These are phyloP conservation scores for Bothrops jararaca DNA, from an alignment of 2,113 vertebrate species.

Conservation along the genomic window DNA sequence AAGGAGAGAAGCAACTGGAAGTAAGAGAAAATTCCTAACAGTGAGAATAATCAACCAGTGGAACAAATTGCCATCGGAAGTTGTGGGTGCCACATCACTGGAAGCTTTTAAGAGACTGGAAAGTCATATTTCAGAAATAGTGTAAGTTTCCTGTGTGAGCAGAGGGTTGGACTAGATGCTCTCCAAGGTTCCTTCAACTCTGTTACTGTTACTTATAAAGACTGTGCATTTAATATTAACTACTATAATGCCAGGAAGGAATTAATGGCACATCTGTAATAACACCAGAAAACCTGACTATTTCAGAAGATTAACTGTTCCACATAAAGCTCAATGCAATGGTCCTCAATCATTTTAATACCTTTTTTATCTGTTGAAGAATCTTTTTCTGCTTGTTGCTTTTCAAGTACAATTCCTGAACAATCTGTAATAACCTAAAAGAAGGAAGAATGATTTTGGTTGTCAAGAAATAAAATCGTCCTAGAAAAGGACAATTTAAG, in stretches of 20 bases:
- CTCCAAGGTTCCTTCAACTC: not conserved
- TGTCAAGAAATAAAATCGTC: not conserved
- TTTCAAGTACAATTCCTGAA: conserved; percentile 76
- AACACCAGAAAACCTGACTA: conserved; percentile 21
- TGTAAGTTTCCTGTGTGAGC: not conserved
- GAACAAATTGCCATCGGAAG: not conserved
- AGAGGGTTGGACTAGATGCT: not conserved
- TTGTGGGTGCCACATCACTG: not conserved
- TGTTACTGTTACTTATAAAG: not conserved
- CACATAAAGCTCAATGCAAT: not conserved
- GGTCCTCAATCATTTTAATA: conserved; percentile 31
- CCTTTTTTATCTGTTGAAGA: conserved; percentile 61
- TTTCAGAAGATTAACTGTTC: not conserved
- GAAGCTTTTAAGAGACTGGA: not conserved
- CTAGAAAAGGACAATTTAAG: not conserved
- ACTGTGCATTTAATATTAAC: conserved; percentile 3
- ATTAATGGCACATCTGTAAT: conserved; percentile 20
- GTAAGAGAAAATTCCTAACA: not conserved
- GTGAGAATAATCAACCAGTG: not conserved
- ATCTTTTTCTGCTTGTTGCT: conserved; percentile 53
- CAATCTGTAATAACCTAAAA: conserved; percentile 77
- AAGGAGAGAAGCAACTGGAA: not conserved
- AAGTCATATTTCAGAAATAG: not conserved
- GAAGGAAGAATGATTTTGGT: not conserved
- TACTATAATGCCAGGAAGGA: conserved; percentile 32